Evolutionary conservation across 2,113 vertebrate genomes (phyloP), one percentile per base, ranked within the genome.

Genomic region (Talpa occidentalis): DNA sequence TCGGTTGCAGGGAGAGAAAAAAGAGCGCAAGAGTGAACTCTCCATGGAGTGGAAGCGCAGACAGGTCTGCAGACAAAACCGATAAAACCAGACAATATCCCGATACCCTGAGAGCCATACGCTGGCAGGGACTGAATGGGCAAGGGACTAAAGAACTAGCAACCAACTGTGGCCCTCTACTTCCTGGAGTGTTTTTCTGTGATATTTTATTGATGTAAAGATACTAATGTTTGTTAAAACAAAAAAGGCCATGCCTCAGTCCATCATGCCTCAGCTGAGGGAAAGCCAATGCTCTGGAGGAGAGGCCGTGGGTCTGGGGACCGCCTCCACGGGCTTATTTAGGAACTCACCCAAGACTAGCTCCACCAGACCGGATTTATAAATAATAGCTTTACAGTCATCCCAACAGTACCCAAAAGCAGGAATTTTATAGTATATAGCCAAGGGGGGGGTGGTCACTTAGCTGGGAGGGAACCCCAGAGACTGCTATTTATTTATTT

Each of bases 61-160:
- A 40, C 54, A 56, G 10, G 21, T 1, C 2, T 7, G 28, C 3
- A 26, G 40, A 28, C 5, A 40, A n/a, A 28, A 79, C 1, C 37
- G 19, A 21, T 32, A 40, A 42, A 40, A 72, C 42, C 28, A 2
- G 14, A 66, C 0, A 15, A 10, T 15, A 3, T 16, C 11, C 59
- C 24, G 52, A n/a, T 52, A 16, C 28, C 49, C 64, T 1, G 3
- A 70, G 9, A 4, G 1, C 1, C 15, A 6, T 11, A 69, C 32
- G 21, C 2, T 0, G 6, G 5, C 6, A 30, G 32, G 56, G 19
- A 6, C 35, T 5, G 16, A 6, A 3, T 3, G 21, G 16, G 10
- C 4, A 60, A 8, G 32, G 0, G 6, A 15, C 21, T 42, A 19
- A 14, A 40, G 35, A 77, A 8, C 10, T 26, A 26, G 19, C 12